Conservation (phyloP, 2,113 vertebrate genomes). For the Petrocephalus microphthalmus region DNA sequence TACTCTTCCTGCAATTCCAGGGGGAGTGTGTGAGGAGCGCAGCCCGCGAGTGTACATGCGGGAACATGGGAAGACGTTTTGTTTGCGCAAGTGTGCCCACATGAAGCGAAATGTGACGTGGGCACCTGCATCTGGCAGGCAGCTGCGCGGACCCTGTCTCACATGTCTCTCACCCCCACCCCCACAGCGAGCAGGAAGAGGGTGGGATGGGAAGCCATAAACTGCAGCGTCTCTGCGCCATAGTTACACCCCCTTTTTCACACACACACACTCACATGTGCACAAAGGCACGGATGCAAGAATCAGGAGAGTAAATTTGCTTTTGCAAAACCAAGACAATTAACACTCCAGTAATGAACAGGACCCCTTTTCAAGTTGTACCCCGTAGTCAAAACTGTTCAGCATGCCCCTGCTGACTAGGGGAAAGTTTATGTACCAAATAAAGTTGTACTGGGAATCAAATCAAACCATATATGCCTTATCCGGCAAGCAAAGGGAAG, state of each 20-base stretch:
- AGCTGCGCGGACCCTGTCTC: slow-evolving; percentile 24
- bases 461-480: background rate
- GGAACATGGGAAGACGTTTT: background rate
- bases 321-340: slow-evolving; percentile 4
- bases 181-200: background rate
- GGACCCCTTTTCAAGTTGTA: background rate
- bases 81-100: background rate
- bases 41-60: background rate
- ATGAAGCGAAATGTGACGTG: background rate
- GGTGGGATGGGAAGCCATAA: background rate
- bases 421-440: background rate
- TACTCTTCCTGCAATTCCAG: background rate
- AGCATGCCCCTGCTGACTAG: background rate
- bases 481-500: background rate
- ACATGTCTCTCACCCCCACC: background rate
- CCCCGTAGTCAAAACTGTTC: background rate
- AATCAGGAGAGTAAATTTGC: background rate
- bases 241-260: background rate
- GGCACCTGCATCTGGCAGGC: slow-evolving; percentile 10
- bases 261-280: background rate
- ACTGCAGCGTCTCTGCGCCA: background rate
- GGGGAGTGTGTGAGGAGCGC: background rate
- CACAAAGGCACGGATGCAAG: background rate
- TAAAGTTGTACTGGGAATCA: background rate
- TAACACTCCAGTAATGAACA: background rate